Evolutionary conservation across 2,797 vertebrate genomes (phyloP).

Genomic region (Aphelocoma californica): DNA sequence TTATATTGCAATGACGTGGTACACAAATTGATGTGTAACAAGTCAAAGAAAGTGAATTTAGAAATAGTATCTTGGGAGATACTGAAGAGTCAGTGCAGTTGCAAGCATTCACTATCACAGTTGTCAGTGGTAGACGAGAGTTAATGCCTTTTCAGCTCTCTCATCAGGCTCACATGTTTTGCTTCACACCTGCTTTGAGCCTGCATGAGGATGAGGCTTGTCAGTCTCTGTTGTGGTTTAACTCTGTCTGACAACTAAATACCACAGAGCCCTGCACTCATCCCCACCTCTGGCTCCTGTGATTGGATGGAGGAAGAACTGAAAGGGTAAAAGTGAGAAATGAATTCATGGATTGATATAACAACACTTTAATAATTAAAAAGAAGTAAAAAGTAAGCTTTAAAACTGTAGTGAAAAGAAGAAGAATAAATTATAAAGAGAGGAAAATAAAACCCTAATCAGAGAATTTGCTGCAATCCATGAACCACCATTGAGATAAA

Average conservation of each 20-base stretch:
- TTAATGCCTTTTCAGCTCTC: background rate
- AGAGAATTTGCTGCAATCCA: background rate
- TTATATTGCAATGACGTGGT: background rate
- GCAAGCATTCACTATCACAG: background rate
- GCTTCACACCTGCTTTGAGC: background rate
- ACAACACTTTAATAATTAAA: background rate
- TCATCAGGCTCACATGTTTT: background rate
- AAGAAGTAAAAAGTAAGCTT: background rate
- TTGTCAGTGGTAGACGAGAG: too few relatives aligned
- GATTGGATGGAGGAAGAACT: background rate
- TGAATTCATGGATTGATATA: background rate
- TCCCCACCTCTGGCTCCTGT: background rate
- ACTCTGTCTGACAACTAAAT: background rate
- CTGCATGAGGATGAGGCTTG: background rate
- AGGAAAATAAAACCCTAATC: background rate
- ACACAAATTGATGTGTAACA: background rate
- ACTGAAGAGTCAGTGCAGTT: background rate
- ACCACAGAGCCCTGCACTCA: rapidly evolving
- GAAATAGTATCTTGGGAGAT: background rate
- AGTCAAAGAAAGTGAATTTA: background rate
- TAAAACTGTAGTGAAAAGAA: background rate
- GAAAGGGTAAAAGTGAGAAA: background rate
- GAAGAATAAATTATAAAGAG: background rate
- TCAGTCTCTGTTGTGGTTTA: background rate
- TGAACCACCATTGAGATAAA: background rate